phyloP scores from a whole-genome alignment of 1,140 invertebrate genomes.

The Diprion similis region DNA sequence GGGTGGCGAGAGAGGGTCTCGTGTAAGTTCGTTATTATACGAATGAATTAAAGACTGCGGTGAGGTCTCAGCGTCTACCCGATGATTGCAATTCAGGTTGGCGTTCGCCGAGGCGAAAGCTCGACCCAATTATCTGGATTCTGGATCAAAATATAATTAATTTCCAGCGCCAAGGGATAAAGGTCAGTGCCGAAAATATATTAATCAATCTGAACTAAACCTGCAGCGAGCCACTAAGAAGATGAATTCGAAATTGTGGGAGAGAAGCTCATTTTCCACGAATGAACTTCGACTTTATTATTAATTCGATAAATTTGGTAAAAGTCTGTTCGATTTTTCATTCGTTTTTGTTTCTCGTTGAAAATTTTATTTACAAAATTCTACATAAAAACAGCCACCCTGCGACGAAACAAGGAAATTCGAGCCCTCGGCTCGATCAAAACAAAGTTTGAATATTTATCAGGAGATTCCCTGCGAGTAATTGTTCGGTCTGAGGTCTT shows the following conservation, averaged over 20 bases:
- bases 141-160: conserved; percentile 2
- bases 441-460: conserved; percentile 6
- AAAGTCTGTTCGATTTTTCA: neutral
- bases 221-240: neutral
- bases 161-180: neutral
- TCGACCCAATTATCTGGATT: neutral
- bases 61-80: too few relatives aligned
- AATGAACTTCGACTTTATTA: too few relatives aligned
- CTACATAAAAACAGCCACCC: too few relatives aligned
- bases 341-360: neutral
- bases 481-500: neutral
- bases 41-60: too few relatives aligned
- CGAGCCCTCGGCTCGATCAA: neutral
- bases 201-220: neutral
- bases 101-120: too few relatives aligned
- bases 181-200: neutral
- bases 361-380: neutral
- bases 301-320: too few relatives aligned
- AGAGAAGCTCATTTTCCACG: too few relatives aligned
- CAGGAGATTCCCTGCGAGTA: neutral
- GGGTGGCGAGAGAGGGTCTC: too few relatives aligned
- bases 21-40: too few relatives aligned
- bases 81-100: too few relatives aligned
- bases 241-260: neutral
- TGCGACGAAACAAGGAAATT: too few relatives aligned